Base-by-base conservation (phyloP, 2,797 vertebrate species). In the Siniperca scherzeri region DNA sequence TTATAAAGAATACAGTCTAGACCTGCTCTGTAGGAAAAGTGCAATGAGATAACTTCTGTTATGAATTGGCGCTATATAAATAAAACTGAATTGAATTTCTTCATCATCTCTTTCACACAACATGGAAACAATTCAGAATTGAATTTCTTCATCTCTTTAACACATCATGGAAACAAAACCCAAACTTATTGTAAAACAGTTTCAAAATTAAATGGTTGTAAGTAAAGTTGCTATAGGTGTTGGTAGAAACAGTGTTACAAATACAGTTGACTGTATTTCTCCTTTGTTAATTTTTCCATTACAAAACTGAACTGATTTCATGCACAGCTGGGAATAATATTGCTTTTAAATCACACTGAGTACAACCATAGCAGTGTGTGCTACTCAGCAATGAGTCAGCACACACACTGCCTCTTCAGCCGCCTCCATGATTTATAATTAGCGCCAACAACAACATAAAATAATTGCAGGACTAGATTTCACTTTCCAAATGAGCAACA, bases 401-500 rank as follows among this genome's bases (percentile, higher is more conserved):
- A 80, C 30, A 30, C 30, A 30, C 77, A 52, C 67, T 40, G 80
- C 69, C 80, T 88, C 82, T 83, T 80, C 87, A 83, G 81, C 80
- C n/a, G 65, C 78, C 80, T 81, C 80, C 83, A 76, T 80, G 86
- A 89, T 91, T 92, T 88, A 92, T 88, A 90, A 89, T 93, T 89
- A 90, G 77, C 52, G 80, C 87, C 91, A 90, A 90, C 91, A 91
- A 92, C 90, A 91, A 92, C 89, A 91, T 83, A 62, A 91, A 91
- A 90, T 92, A 91, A 94, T 90, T 91, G 87, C 86, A 81, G 85
- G 78, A 82, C 80, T 85, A 74, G 74, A 88, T 89, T 92, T 87
- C 72, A 91, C 92, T 94, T 91, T 90, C 90, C 82, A 90, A 93
- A 92, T 89, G 84, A 92, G 89, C 89, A 92, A 83, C 91, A 91